Percentiles rank a stretch among this genome's conserved stretches.
phyloP scores from a whole-genome alignment of 2,797 vertebrate species.

The Thunnus albacares region DNA sequence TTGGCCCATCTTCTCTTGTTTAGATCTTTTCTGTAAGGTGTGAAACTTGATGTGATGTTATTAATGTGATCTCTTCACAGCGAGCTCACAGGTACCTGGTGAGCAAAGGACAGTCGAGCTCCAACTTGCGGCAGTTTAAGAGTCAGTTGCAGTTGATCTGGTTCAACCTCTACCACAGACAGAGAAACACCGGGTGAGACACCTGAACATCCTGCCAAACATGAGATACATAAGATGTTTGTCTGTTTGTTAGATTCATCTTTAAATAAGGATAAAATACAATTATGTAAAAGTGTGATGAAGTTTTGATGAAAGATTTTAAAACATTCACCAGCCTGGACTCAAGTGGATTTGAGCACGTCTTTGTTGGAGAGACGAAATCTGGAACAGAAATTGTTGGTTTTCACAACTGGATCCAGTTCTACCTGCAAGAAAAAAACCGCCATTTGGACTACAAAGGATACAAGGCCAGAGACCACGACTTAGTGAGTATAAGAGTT shows the following conservation, averaged over 20 bases:
- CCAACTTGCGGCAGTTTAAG: slow-evolving; percentile 84
- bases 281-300: background rate
- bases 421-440: slow-evolving; percentile 90
- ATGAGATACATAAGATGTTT: background rate
- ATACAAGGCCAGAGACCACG: slow-evolving; percentile 78
- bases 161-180: slow-evolving; percentile 90
- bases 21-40: background rate
- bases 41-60: background rate
- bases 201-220: background rate
- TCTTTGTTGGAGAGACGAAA: slow-evolving; percentile 90
- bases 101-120: slow-evolving; percentile 82
- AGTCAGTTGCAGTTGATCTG: slow-evolving; percentile 89
- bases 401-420: slow-evolving; percentile 93
- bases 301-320: background rate
- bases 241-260: background rate
- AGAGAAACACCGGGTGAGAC: slow-evolving; percentile 84
- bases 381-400: slow-evolving; percentile 86
- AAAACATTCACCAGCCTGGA: slow-evolving; percentile 79
- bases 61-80: slow-evolving; percentile 71
- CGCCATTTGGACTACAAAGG: slow-evolving; percentile 88
- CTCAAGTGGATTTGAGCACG: slow-evolving; percentile 91
- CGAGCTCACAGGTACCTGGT: slow-evolving; percentile 88
- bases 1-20: background rate
- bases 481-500: slow-evolving; percentile 73
- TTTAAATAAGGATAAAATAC: background rate